phyloP scores from a whole-genome alignment of 2,888 invertebrate species.

The Drosophila differens region DNA sequence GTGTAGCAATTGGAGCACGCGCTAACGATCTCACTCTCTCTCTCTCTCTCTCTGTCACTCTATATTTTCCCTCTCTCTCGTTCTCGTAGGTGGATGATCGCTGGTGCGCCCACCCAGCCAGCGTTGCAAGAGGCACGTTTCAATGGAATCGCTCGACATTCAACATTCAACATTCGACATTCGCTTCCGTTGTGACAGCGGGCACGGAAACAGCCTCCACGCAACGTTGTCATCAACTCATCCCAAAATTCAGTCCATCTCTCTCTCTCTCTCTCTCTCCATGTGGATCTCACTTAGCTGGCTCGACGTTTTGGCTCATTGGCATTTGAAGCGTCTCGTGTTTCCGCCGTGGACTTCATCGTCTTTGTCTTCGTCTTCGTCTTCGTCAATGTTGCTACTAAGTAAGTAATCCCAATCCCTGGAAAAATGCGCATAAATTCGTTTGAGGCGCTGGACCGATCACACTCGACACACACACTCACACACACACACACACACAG shows the following conservation, averaged over 20 bases:
- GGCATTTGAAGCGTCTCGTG: conserved; percentile 75
- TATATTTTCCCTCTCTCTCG: neutral
- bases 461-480: conserved; percentile 25
- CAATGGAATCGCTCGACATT: conserved; percentile 14
- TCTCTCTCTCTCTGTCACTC: neutral
- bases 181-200: conserved; percentile 47
- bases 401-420: conserved; percentile 75
- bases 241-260: conserved; percentile 9
- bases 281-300: conserved; percentile 18
- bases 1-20: conserved; percentile 68
- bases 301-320: conserved; percentile 66
- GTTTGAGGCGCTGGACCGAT: conserved; percentile 38
- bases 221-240: conserved; percentile 59
- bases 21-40: conserved; percentile 16
- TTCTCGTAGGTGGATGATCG: conserved; percentile 17
- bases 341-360: conserved; percentile 54
- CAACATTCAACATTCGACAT: conserved; percentile 25
- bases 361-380: conserved; percentile 3
- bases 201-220: conserved; percentile 46
- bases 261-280: neutral
- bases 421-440: conserved; percentile 73
- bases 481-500: conserved; percentile 12
- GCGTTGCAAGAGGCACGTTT: conserved; percentile 34
- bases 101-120: conserved; percentile 36
- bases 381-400: conserved; percentile 53